Evolutionary conservation across 2,888 invertebrate species (phyloP).

Genomic region (Anorthoa munda): DNA sequence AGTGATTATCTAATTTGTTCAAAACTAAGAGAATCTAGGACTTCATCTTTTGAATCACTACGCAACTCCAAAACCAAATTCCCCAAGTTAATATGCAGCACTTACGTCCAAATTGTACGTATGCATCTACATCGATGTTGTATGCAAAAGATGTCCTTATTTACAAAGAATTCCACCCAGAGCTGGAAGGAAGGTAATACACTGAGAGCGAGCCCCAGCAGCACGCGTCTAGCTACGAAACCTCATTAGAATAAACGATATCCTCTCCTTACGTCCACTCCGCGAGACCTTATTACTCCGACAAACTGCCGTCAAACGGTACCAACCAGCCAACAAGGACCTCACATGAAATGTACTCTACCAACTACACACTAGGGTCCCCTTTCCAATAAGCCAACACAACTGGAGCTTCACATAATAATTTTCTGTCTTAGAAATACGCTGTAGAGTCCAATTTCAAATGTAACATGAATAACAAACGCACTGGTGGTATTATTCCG

Average conservation of each 20-base stretch:
- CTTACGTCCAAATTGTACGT: slow-evolving; percentile 34
- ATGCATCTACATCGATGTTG: slow-evolving; percentile 37
- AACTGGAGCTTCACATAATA: slow-evolving; percentile 59
- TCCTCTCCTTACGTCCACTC: slow-evolving; percentile 90
- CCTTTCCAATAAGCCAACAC: slow-evolving; percentile 67
- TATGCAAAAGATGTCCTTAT: slow-evolving; percentile 67
- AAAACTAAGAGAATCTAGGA: background rate
- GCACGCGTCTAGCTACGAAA: slow-evolving; percentile 79
- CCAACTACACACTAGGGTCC: slow-evolving; percentile 66
- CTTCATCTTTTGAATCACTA: slow-evolving; percentile 6
- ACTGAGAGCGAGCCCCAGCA: slow-evolving; percentile 74
- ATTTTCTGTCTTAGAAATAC: slow-evolving; percentile 74
- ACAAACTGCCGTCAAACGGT: slow-evolving; percentile 90
- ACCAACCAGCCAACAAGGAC: slow-evolving; percentile 70
- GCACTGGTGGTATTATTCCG: slow-evolving; percentile 79
- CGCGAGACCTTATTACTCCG: slow-evolving; percentile 90
- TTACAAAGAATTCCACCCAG: slow-evolving; percentile 66
- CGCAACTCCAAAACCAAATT: slow-evolving; percentile 11
- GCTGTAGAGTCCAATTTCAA: slow-evolving; percentile 77
- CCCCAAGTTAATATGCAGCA: slow-evolving; percentile 21
- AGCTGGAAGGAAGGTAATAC: slow-evolving; percentile 72
- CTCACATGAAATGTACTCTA: slow-evolving; percentile 73
- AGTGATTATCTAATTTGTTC: background rate
- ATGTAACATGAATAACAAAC: slow-evolving; percentile 78
- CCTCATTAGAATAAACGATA: slow-evolving; percentile 91